Evolutionary conservation across 1,140 invertebrate species (phyloP), one percentile per base, ranked within the genome.

Genomic region (Ooceraea biroi): DNA sequence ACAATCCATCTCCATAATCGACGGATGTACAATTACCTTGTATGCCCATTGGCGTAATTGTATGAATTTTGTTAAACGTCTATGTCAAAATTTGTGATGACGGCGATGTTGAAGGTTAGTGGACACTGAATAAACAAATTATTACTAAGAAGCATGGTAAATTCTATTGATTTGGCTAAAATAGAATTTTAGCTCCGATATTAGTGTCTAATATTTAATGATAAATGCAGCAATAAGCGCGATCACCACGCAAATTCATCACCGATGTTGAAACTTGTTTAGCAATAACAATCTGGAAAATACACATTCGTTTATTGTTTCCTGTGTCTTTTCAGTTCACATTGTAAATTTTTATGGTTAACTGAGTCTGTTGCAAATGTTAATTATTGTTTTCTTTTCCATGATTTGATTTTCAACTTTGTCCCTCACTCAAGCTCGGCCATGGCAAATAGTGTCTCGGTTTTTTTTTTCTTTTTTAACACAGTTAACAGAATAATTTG

Each of bases 41-140:
- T 27, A n/a, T 71, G 61, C 27, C 58, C 86, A 84, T 80, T 88
- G 77, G 83, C 77, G 77, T 88, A 83, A 48, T 77, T 30, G 55
- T 46, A 17, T 17, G 11, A 71, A 27, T 68, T 52, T 17, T 19
- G 30, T 19, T 69, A 36, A 46, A 57, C 36, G 77, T 91, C 89
- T 85, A 91, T 92, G 92, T 92, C 91, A 91, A 92, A 92, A 90
- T 89, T 84, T 91, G 89, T 91, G 91, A 92, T 91, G 92, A 90
- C 91, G 90, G 85, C 88, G 88, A 89, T 92, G 89, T 91, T 93
- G 87, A 93, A 92, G 92, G 93, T 93, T 93, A 93, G 92, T 92
- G 89, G 83, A 90, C 88, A 83, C 85, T 82, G 82, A 90, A 90
- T 86, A 87, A 89, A 78, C 60, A 85, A 87, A 85, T 86, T 85